Base-by-base conservation (phyloP, 2,797 vertebrate genomes). In the Sebastes cheni region DNA sequence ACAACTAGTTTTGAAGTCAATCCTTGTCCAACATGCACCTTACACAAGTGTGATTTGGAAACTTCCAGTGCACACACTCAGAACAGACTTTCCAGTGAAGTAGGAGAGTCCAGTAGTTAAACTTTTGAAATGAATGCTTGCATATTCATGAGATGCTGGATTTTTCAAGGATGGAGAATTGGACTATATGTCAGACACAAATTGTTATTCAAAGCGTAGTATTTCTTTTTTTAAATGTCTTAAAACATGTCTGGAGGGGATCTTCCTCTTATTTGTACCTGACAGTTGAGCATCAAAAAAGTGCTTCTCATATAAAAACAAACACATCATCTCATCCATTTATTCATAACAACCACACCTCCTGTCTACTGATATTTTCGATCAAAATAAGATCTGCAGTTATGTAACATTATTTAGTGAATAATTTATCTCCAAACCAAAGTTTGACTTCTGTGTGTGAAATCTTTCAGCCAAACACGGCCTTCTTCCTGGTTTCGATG, bases 311-410 rank as follows among this genome's bases (percentile, higher is more conserved):
- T 62, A 76, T 75, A 59, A 84, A 71, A 92, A 88, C 77, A 84
- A 86, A 86, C 80, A 70, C 59, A 85, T 81, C 46, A 14, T 88
- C 82, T 90, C 87, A 88, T 86, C 74, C 74, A 82, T 91, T 83
- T 85, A 90, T 90, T 88, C 82, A 89, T 81, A 55, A 58, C 70
- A 71, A 75, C 42, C 81, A 79, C 73, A 79, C 79, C 67, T 85
- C 67, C 77, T 50, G 77, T 77, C 62, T n/a, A 58, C 68, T 61
- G 82, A 74, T 81, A 54, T 80, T 84, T 82, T 52, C 60, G 69
- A 66, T 75, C 50, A 65, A 74, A 82, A 74, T 72, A 54, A 79
- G 65, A 79, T 77, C 39, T 77, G 75, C 73, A 11, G 59, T 79
- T 81, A 70, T 75, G 74, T 54, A 86, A 85, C 75, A 66, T 61